Percentiles rank a stretch among this genome's conserved stretches.
phyloP scores from a whole-genome alignment of 2,888 invertebrate species.

The Malthinus seriepunctatus region DNA sequence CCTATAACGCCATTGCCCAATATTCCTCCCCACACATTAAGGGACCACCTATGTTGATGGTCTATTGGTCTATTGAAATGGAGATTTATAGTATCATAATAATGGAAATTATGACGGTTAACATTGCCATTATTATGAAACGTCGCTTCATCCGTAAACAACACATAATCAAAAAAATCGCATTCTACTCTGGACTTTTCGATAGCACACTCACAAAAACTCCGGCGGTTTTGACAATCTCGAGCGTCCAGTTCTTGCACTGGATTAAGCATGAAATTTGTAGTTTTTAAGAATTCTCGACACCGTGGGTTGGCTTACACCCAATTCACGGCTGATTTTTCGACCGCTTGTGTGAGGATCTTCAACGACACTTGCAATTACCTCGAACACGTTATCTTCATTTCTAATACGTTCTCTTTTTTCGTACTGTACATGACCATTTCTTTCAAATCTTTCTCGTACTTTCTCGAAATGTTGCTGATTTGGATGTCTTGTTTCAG shows the following conservation, averaged over 20 bases:
- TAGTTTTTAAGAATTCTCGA: no score
- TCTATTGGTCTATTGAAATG: conserved; percentile 22
- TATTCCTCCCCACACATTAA: conserved; percentile 18
- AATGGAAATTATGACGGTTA: conserved; percentile 38
- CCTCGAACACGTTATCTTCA: no score
- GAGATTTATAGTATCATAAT: conserved; percentile 35
- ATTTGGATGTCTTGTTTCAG: no score
- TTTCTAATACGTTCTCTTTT: no score
- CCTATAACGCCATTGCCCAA: conserved; percentile 6
- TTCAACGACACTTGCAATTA: no score
- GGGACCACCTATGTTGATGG: conserved; percentile 20
- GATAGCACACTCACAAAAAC: not conserved
- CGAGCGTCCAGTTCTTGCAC: not conserved
- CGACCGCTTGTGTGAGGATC: no score
- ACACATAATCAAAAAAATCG: conserved; percentile 1
- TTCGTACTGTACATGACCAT: no score
- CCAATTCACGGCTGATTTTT: no score
- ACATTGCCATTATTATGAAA: conserved; percentile 34
- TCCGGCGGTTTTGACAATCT: not conserved
- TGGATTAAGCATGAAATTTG: no score
- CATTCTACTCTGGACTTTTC: not conserved
- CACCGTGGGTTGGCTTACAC: no score
- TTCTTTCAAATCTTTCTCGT: no score
- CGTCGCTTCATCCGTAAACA: conserved; percentile 38
- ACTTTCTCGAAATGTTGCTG: no score